Base-by-base conservation (phyloP, 1,140 invertebrate species). In the Drosophila tani region DNA sequence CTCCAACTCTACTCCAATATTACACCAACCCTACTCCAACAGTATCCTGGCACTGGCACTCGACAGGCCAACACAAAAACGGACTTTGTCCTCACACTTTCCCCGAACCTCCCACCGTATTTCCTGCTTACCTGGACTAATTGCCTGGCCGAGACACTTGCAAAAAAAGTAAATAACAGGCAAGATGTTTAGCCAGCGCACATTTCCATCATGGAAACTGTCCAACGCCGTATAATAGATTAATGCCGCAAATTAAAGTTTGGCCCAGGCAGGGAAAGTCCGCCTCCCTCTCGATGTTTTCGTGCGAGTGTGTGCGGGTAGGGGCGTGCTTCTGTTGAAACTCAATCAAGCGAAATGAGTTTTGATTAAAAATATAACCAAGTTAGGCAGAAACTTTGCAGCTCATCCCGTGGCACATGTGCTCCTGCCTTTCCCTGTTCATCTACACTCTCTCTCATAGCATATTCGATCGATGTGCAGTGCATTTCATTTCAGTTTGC, bases 331-430 rank as follows among this genome's bases (percentile, higher is more conserved):
- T 59, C 70, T 81, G 81, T 81, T 67, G 64, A 81, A 83, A 84
- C 84, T 88, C 84, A 87, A 88, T 87, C 84, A 84, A 81, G 84
- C 49, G 81, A 67, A 87, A 87, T 84, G 84, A 87, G 85, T 88
- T 87, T 87, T 87, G 84, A 87, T 87, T 87, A 87, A 88, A 88
- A 88, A 84, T 88, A 88, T 84, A 88, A 88, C 81, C 76, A 67
- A 80, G 84, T 86, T 87, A 87, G 71, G 57, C 59, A 63, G 69
- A 68, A 74, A 80, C 32, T 66, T 69, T 46, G 64, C 64, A 77
- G 75, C 75, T 77, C 64, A 77, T 77, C 35, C 63, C 43, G 43
- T 65, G 9, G 24, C 49, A 50, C 46, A 53, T 66, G 32, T 63
- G 38, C 43, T 1, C 5, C 17, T 5, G 1, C 21, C 7, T 11